phyloP scores from a whole-genome alignment of 2,888 invertebrate species.

The Agrenia bidenticulata region DNA sequence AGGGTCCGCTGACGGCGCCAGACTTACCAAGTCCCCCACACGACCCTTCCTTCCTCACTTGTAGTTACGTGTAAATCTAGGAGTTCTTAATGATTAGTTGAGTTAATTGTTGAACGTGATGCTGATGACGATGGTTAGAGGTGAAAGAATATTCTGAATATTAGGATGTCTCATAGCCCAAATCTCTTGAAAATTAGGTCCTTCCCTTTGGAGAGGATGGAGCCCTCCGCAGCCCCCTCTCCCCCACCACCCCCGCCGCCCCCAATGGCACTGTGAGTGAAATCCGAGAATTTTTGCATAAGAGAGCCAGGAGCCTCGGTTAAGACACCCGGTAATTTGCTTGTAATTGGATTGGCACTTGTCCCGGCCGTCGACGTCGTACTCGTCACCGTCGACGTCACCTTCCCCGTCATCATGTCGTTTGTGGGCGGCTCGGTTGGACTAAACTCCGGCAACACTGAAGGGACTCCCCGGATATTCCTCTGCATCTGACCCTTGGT shows the following conservation, averaged over 20 bases:
- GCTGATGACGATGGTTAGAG: no score
- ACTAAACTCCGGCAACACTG: conserved; percentile 58
- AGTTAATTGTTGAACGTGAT: no score
- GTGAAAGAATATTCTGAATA: neutral
- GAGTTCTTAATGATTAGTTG: no score
- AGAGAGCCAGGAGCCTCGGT: conserved; percentile 65
- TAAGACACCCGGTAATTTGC: conserved; percentile 51
- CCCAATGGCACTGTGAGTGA: conserved; percentile 61
- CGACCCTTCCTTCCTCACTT: no score
- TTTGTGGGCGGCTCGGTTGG: conserved; percentile 46
- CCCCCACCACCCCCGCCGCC: conserved; percentile 58
- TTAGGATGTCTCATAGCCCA: conserved; percentile 66
- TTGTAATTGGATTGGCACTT: conserved; percentile 50
- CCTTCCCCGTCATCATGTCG: conserved; percentile 37
- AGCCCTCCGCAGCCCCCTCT: conserved; percentile 73
- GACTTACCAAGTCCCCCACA: no score
- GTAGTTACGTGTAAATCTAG: no score
- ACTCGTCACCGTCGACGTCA: conserved; percentile 29
- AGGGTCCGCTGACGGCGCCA: no score
- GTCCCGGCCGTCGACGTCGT: conserved; percentile 39
- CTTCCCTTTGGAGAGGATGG: conserved; percentile 88
- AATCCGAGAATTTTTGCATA: conserved; percentile 86
- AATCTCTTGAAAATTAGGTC: conserved; percentile 93
- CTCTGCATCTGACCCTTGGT: conserved; percentile 29
- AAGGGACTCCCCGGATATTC: conserved; percentile 59